Conservation (phyloP, 2,113 vertebrate species). For the Arvicanthis niloticus region DNA sequence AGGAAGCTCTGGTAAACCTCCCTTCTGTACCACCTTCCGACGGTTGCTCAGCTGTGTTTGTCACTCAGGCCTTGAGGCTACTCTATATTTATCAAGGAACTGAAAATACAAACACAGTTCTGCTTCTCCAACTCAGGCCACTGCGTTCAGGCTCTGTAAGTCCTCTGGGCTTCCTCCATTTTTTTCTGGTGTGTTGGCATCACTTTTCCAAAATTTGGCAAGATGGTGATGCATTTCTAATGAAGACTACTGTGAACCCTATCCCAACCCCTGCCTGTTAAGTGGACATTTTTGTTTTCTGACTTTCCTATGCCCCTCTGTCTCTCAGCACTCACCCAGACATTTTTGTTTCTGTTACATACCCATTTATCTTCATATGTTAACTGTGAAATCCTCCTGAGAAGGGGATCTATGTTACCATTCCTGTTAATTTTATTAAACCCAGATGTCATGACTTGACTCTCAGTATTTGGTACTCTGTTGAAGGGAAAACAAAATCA, state of each 20-base stretch:
- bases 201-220: background rate
- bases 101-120: background rate
- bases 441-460: background rate
- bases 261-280: background rate
- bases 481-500: background rate
- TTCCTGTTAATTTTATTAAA: background rate
- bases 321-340: background rate
- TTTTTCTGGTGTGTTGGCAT: background rate
- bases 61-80: background rate
- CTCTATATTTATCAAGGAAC: background rate
- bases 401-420: background rate
- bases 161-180: background rate
- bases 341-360: background rate
- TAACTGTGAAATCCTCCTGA: background rate
- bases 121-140: background rate
- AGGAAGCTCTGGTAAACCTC: background rate
- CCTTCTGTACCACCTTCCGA: background rate
- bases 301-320: background rate
- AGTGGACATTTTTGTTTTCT: background rate
- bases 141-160: background rate
- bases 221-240: background rate
- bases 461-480: background rate
- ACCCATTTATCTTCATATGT: background rate
- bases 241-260: background rate
- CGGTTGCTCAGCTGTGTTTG: background rate